Evolutionary conservation across 1,140 invertebrate genomes (phyloP).

Genomic region (Leptinotarsa lineolata): DNA sequence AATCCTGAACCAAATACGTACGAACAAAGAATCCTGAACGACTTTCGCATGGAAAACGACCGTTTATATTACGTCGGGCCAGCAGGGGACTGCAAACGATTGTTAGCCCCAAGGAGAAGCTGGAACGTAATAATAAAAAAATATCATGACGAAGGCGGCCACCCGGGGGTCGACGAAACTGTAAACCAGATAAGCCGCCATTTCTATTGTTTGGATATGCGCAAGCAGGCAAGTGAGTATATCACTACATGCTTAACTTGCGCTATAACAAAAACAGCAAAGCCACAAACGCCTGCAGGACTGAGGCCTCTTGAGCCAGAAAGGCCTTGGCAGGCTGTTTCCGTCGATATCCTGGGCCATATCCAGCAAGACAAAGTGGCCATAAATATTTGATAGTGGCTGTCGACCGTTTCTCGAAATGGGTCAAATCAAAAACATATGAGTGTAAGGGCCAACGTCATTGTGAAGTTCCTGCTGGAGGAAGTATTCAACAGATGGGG

Average conservation of each 20-base stretch:
- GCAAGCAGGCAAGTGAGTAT: not conserved
- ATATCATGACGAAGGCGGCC: not conserved
- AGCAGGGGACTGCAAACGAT: not conserved
- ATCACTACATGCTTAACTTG: not conserved
- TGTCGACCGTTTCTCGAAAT: not conserved
- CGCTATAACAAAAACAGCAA: not conserved
- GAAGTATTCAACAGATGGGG: not conserved
- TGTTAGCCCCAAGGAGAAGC: not conserved
- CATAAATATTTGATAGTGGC: not conserved
- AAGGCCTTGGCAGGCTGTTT: no score
- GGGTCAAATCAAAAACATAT: not conserved
- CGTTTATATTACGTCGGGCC: not conserved
- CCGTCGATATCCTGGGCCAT: no score
- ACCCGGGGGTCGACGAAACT: not conserved
- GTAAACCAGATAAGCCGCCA: not conserved
- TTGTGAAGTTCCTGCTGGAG: fast-evolving
- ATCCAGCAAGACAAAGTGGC: not conserved
- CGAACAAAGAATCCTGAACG: not conserved
- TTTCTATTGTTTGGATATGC: not conserved
- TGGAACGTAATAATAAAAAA: not conserved
- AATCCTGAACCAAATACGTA: not conserved
- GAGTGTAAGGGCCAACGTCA: not conserved
- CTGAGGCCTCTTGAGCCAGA: no score
- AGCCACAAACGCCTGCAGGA: no score
- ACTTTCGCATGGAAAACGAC: not conserved